Percentiles rank a stretch among this genome's conserved stretches.
Conservation (phyloP, 2,888 invertebrate species). For the Euzetes globulus region DNA sequence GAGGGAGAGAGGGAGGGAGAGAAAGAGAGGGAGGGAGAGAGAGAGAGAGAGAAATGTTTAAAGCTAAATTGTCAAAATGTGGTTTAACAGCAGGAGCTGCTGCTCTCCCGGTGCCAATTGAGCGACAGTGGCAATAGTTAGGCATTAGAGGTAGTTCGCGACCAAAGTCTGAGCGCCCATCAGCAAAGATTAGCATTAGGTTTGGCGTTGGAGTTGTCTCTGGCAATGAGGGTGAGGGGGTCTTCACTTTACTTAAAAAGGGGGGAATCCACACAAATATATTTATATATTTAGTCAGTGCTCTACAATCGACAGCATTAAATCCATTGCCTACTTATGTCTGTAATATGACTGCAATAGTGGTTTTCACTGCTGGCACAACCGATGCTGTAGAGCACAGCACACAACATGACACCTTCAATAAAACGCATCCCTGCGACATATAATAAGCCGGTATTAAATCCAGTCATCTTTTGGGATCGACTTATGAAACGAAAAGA, state of each 20-base stretch:
- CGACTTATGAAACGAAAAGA: not conserved
- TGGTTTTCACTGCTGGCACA: not conserved
- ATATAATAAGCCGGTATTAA: slow-evolving; percentile 23
- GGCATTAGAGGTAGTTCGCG: slow-evolving; percentile 11
- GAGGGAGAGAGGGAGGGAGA: too few relatives aligned
- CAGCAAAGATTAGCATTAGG: slow-evolving; percentile 15
- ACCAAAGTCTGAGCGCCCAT: slow-evolving; percentile 8
- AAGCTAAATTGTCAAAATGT: slow-evolving; percentile 25
- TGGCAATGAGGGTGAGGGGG: not conserved
- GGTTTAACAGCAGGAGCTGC: slow-evolving; percentile 23
- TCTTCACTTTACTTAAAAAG: not conserved
- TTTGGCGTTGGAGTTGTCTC: slow-evolving; percentile 23
- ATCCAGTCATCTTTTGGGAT: not conserved
- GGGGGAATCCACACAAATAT: slow-evolving; percentile 13
- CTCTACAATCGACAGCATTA: not conserved
- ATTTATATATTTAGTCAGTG: slow-evolving; percentile 19
- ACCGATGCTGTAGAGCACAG: not conserved
- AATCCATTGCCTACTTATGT: not conserved
- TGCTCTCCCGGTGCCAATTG: slow-evolving; percentile 2
- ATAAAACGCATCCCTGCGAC: slow-evolving; percentile 13
- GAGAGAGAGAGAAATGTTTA: not conserved
- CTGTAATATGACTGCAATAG: slow-evolving; percentile 20
- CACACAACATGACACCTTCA: slow-evolving; percentile 25
- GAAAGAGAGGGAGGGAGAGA: not conserved
- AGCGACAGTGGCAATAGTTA: not conserved